Evolutionary conservation across 2,888 invertebrate genomes (phyloP).

Genomic region (Dichetophora obliterata): DNA sequence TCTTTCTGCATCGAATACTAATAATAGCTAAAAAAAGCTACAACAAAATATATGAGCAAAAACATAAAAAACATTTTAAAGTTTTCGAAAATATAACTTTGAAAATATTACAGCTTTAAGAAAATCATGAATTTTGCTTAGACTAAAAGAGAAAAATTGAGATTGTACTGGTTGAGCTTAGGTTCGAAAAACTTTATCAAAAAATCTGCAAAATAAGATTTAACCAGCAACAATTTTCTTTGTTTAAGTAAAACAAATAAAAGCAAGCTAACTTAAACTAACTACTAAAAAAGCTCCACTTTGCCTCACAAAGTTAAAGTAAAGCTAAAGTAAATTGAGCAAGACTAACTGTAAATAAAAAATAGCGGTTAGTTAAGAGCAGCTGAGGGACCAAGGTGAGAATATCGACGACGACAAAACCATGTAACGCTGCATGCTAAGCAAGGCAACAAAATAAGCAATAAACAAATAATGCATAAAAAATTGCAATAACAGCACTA

Average conservation of each 20-base stretch:
- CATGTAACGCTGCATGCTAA: not conserved
- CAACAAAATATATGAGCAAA: no score
- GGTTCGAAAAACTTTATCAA: no score
- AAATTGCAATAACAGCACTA: constrained; percentile 2
- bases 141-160: no score
- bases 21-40: no score
- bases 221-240: not conserved
- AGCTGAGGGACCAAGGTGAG: not conserved
- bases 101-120: no score
- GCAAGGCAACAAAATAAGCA: not conserved
- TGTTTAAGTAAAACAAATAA: not conserved
- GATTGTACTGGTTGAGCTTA: no score
- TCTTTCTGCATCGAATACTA: no score
- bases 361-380: not conserved
- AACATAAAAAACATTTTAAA: no score
- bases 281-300: not conserved
- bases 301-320: not conserved
- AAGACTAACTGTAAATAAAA: no score
- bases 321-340: not conserved
- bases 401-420: not conserved
- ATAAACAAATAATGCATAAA: not conserved
- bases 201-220: no score
- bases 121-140: no score
- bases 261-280: not conserved
- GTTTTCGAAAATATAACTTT: no score